Evolutionary conservation across 2,888 invertebrate genomes (phyloP).

Genomic region (Spilarctia lutea): DNA sequence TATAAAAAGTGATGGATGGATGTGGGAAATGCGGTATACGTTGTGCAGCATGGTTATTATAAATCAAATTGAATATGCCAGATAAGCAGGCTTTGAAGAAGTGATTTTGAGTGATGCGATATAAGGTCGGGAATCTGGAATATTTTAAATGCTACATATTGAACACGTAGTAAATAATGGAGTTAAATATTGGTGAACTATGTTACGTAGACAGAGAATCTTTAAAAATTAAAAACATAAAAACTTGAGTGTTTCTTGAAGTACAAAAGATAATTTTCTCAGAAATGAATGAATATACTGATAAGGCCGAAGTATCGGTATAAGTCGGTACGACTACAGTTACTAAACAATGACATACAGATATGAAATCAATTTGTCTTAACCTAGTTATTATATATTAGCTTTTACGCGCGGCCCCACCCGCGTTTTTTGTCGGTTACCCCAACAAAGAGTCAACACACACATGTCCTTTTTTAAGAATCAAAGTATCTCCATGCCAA

Average conservation of each 20-base stretch:
- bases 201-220: slow-evolving; percentile 6
- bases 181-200: slow-evolving; percentile 7
- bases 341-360: no score
- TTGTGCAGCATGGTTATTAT: slow-evolving; percentile 30
- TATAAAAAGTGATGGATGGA: slow-evolving; percentile 57
- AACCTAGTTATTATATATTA: no score
- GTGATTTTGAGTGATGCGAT: slow-evolving; percentile 23
- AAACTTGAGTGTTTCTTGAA: background rate
- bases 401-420: no score
- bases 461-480: no score
- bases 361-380: no score
- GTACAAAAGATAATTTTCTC: background rate
- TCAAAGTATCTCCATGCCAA: no score
- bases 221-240: background rate
- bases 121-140: slow-evolving; percentile 19
- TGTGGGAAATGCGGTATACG: slow-evolving; percentile 36
- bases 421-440: no score
- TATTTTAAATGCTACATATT: slow-evolving; percentile 16
- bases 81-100: slow-evolving; percentile 32
- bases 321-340: no score
- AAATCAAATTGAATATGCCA: slow-evolving; percentile 40
- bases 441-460: no score
- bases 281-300: background rate
- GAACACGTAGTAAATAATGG: slow-evolving; percentile 6
- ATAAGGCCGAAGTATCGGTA: no score